Evolutionary conservation across 2,113 vertebrate genomes (phyloP), one percentile per base, ranked within the genome.

Genomic region (Planiliza haematocheilus): DNA sequence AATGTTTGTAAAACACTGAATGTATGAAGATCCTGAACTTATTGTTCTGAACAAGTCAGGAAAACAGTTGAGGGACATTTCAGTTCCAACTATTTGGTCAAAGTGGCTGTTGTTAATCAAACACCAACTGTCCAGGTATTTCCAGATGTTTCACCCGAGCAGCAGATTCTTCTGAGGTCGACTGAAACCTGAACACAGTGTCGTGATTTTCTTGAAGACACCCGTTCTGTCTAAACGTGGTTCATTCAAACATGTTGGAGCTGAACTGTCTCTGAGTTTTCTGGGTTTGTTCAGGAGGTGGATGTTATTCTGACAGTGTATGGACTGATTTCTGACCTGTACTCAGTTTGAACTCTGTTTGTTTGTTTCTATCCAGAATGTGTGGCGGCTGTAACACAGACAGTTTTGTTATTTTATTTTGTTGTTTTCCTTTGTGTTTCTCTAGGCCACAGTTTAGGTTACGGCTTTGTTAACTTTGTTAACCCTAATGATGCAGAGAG

Each of bases 391-490:
- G 72, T 56, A 70, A 62, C 58, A 46, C 71, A 78, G 72, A 83
- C 79, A 66, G 42, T 71, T 86, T 86, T 81, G 82, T 86, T 90
- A 63, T 90, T 88, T 91, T 90, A 83, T 92, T 92, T 93, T 91
- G 74, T 91, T 90, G 85, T 94, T 84, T 94, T 93, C 79, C 77
- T 92, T 92, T 92, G 94, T 81, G 92, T 90, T 91, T 84, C 16
- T 88, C 78, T 90, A 97, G 95, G 96, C 82, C 96, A 98, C 95
- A 98, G 97, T 95, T 95, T 98, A 95, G 98, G 98, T 93, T 99
- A 99, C 10, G 98, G 98, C 88, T 99, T 99, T 86, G 97, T 99
- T 95, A 99, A 99, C 95, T 99, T 98, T 36, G 96, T 99, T 92
- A 99, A 96, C 86, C 95, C 96, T 87, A 98, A 92, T 95, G 98